Base-by-base conservation (phyloP, 2,888 invertebrate genomes). In the Bombyx huttoni region DNA sequence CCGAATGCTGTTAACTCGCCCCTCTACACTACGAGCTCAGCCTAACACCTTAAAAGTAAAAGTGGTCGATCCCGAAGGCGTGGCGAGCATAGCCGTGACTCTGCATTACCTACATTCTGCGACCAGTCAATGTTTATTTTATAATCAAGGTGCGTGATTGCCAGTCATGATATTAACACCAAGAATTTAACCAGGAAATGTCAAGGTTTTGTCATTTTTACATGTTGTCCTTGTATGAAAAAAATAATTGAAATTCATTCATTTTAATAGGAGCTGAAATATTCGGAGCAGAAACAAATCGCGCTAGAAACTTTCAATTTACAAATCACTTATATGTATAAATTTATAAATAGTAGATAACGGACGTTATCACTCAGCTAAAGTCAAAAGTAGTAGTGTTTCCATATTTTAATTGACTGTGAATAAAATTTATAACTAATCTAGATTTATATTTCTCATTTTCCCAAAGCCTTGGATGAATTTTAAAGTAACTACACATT, bases 21-120 rank as follows among this genome's bases (percentile, higher is more conserved):
- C 79, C 78, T 59, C 79, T 75, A 75, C 75, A 63, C 45, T 75
- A 75, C 75, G 62, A 49, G 49, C 49, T 49, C 65, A 65, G 62
- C 61, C 63, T 58, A 65, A 64, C 65, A 72, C 67, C 72, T 72
- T 70, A 73, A 81, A 85, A 86, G 86, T 86, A 86, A 86, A 86
- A 86, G 86, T 86, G 77, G 74, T 75, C 66, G 64, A 73, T 83
- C 85, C 82, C 73, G 74, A 71, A 79, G 81, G 81, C 75, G 78
- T 76, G 78, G 70, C 69, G 61, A 60, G 64, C 61, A 55, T 65
- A 75, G 66, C 75, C 78, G 71, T 81, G 75, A 74, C 75, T 75
- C 63, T 64, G 58, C 63, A 56, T 66, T 65, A 64, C 64, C 60
- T 54, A 53, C 49, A 54, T 40, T 40, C 5, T 24, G 24, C 47